Evolutionary conservation across 1,140 invertebrate species (phyloP), one percentile per base, ranked within the genome.

Genomic region (Palaemon carinicauda): DNA sequence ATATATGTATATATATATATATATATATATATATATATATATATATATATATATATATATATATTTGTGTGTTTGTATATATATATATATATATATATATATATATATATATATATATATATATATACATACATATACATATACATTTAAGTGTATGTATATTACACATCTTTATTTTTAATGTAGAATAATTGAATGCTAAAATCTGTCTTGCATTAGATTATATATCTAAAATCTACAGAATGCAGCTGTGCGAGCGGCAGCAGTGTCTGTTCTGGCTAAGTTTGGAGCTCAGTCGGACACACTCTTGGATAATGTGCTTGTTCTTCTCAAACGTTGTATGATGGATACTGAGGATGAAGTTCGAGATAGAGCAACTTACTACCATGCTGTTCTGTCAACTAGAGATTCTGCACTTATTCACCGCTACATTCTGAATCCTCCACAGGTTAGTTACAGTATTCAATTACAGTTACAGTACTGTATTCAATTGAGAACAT

Each of bases 291-390:
- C 98, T 10, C 95, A 96, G 82, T 98, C 98, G 92, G 96, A 97
- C 0, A 95, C 96, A 90, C 92, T 99, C 3, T 91, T 98, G 50
- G 95, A 95, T 19, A 99, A 98, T 91, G 96, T 99, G 89, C 90
- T 94, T 88, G 94, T 95, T 52, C 90, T 95, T 9, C 90, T 95
- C 33, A 90, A 95, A 17, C 94, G 98, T 12, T 99, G 98, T 91
- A 96, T 98, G 91, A 94, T 99, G 92, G 98, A 99, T 91, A 95
- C 96, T 0, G 99, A 99, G 91, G 98, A 99, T 92, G 99, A 99
- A 93, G 99, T 99, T 0, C 93, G 98, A 33, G 98, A 99, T 92
- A 93, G 99, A 74, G 98, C 98, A n/a, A 98, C 98, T 0, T 99
- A 98, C 91, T 99, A 99, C 92, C 95, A 96, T 82, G 94, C 95